These are phyloP conservation scores for Hippopotamyrus pictus DNA, from an alignment of 2,797 vertebrate genomes.

Conservation along the genomic window DNA sequence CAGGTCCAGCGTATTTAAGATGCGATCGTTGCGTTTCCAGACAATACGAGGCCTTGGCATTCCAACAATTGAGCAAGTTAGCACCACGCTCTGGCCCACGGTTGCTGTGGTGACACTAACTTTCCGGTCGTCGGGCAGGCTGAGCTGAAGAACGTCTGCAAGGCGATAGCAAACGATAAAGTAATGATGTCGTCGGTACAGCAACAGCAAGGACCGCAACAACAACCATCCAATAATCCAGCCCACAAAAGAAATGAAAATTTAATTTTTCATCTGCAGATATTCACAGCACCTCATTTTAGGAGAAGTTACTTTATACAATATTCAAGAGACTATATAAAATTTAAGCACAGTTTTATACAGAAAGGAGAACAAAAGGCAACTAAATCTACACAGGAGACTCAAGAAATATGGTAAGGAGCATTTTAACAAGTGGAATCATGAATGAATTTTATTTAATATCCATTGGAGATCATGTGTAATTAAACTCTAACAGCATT, in stretches of 20 bases:
- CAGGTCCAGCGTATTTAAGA: conserved; percentile 82
- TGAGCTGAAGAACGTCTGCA: conserved; percentile 83
- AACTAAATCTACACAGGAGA: conserved; percentile 5
- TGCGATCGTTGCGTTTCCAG: conserved; percentile 84
- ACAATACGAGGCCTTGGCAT: conserved; percentile 77
- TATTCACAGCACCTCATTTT: not conserved
- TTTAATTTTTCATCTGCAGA: not conserved
- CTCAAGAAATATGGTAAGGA: not conserved
- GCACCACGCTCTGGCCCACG: conserved; percentile 83
- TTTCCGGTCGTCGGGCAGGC: conserved; percentile 79
- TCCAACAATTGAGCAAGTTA: conserved; percentile 81
- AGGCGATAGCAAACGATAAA: conserved; percentile 34
- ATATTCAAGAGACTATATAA: not conserved
- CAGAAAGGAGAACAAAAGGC: not conserved
- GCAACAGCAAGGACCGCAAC: not conserved
- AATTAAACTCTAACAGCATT: not conserved
- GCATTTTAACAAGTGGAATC: not conserved
- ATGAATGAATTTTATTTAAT: not conserved
- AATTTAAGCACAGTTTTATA: not conserved
- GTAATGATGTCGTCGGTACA: not conserved
- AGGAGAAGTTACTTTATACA: not conserved
- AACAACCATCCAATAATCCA: not conserved
- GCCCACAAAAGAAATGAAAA: not conserved
- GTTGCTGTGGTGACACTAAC: conserved; percentile 69
- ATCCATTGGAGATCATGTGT: not conserved